phyloP scores from a whole-genome alignment of 2,113 vertebrate genomes.

The Catharus fuscescens region DNA sequence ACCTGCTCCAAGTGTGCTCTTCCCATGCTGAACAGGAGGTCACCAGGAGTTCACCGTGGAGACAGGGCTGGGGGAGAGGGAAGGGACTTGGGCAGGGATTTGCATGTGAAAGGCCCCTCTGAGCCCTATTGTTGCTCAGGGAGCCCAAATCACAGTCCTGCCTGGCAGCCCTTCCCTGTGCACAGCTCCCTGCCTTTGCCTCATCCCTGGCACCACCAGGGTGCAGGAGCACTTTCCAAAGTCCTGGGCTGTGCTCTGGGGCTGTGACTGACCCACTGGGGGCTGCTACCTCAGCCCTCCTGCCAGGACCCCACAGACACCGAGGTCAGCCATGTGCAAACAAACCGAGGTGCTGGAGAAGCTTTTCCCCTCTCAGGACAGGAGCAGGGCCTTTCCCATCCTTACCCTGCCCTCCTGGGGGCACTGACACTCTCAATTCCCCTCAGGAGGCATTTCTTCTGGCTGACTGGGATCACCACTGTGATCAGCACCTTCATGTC shows the following conservation, averaged over 20 bases:
- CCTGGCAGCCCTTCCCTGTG: background rate
- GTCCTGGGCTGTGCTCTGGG: background rate
- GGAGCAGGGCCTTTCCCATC: background rate
- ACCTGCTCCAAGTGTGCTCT: background rate
- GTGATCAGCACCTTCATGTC: conserved; percentile 80
- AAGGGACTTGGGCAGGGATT: conserved; percentile 38
- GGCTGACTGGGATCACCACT: conserved; percentile 70
- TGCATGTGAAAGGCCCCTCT: conserved; percentile 60
- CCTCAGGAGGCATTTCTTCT: conserved; percentile 80
- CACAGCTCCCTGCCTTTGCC: background rate
- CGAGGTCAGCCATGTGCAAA: background rate
- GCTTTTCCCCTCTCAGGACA: background rate
- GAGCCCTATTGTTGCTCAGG: conserved; percentile 47
- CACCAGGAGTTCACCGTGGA: conserved; percentile 56
- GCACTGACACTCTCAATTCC: background rate
- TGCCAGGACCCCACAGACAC: background rate
- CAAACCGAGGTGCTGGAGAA: background rate
- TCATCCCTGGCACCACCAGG: background rate
- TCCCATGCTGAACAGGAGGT: conserved; percentile 19
- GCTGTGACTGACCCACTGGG: background rate
- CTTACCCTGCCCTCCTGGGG: background rate
- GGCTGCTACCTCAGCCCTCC: background rate
- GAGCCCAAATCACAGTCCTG: background rate
- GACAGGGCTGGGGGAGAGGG: background rate
- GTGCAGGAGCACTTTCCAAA: background rate